A percentile compares a stretch with the other conserved stretches of the same genome.
Evolutionary conservation across 2,888 invertebrate genomes (phyloP).

Genomic region (Auanema freiburgensis): DNA sequence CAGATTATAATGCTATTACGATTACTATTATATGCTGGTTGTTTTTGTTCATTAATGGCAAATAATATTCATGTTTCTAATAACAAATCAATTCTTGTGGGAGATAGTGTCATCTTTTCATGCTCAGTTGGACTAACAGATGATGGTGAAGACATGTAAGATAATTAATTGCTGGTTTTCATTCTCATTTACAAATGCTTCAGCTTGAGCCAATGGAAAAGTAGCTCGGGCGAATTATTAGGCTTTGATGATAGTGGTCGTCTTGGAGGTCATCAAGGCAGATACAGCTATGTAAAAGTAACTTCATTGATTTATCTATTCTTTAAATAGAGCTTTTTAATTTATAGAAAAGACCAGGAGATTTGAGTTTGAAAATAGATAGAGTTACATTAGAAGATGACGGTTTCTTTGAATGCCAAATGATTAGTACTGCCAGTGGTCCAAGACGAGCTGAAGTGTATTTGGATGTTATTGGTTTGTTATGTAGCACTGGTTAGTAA

Average conservation of each 20-base stretch:
- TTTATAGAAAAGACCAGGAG: constrained; percentile 52
- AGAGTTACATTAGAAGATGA: constrained; percentile 81
- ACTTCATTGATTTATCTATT: not conserved
- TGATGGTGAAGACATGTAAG: too few species aligned
- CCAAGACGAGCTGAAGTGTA: constrained; percentile 51
- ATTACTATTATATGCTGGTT: too few species aligned
- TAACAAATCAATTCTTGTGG: too few species aligned
- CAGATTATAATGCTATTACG: too few species aligned
- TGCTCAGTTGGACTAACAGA: too few species aligned
- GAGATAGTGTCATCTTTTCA: too few species aligned
- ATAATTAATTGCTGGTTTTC: too few species aligned
- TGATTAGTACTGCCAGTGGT: constrained; percentile 66
- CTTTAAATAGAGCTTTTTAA: not conserved
- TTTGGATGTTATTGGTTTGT: constrained; percentile 55
- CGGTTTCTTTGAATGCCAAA: constrained; percentile 94
- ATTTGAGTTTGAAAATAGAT: constrained; percentile 55
- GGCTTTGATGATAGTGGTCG: constrained; percentile 53
- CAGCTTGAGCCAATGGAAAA: constrained; percentile 58
- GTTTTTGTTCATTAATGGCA: too few species aligned
- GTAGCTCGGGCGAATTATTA: constrained; percentile 52
- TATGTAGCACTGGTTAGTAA: constrained; percentile 1
- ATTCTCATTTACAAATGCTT: not conserved
- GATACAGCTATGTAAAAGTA: constrained; percentile 58
- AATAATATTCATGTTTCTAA: too few species aligned
- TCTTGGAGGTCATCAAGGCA: constrained; percentile 55